These are phyloP conservation scores for Cistogaster globosa DNA, from an alignment of 2,888 invertebrate species.

Conservation along the genomic window DNA sequence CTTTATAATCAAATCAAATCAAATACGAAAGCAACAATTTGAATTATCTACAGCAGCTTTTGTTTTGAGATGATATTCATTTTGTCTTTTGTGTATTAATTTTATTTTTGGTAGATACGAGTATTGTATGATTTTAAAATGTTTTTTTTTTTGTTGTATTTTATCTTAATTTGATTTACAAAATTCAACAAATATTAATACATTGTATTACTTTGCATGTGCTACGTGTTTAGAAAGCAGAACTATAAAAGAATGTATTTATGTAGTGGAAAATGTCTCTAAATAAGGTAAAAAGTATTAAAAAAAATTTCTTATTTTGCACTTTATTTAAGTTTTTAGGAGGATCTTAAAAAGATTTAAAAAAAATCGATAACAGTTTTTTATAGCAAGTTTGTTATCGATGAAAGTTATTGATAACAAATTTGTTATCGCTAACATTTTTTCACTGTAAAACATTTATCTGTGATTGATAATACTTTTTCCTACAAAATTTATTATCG, in stretches of 20 bases:
- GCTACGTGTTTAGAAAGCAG: background rate
- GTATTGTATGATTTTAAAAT: background rate
- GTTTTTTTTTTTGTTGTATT: background rate
- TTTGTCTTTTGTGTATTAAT: background rate
- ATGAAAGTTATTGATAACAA: too few relatives aligned
- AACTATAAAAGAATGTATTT: constrained; percentile 13
- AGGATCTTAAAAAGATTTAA: too few relatives aligned
- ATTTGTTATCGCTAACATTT: too few relatives aligned
- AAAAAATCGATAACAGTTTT: too few relatives aligned
- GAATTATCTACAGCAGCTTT: background rate
- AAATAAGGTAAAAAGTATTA: background rate
- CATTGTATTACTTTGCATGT: constrained; percentile 3
- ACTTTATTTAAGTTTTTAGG: too few relatives aligned
- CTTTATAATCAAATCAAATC: constrained; percentile 52
- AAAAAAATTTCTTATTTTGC: too few relatives aligned
- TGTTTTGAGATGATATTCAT: background rate
- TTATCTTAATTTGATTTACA: constrained; percentile 22
- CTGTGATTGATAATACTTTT: too few relatives aligned
- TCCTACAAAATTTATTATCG: too few relatives aligned
- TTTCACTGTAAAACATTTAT: too few relatives aligned
- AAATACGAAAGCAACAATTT: constrained; percentile 53
- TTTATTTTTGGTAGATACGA: background rate
- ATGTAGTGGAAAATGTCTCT: background rate
- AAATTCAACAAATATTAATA: constrained; percentile 21
- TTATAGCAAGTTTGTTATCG: too few relatives aligned